A percentile compares a stretch with the other conserved stretches of the same genome.
phyloP scores from a whole-genome alignment of 92 coral and sea anemone genomes.

The Paramuricea clavata region DNA sequence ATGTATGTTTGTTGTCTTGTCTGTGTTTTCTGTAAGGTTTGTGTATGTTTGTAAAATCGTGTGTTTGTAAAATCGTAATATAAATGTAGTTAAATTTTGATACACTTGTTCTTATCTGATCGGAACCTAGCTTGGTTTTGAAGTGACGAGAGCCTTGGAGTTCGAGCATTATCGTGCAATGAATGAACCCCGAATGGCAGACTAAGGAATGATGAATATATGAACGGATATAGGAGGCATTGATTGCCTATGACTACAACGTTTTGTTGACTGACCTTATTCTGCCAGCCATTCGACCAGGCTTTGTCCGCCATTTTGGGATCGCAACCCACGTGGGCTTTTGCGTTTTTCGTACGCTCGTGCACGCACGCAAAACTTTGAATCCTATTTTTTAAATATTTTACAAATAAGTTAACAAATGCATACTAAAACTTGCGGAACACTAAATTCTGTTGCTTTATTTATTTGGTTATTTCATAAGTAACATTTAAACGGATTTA shows the following conservation, averaged over 20 bases:
- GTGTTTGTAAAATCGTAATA: slow-evolving; percentile 15
- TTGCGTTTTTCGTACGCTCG: too few relatives aligned
- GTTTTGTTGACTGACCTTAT: slow-evolving; percentile 22
- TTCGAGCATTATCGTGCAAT: slow-evolving; percentile 67
- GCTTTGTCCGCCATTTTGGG: too few relatives aligned
- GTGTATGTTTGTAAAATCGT: background rate
- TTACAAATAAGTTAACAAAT: too few relatives aligned
- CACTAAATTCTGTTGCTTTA: too few relatives aligned
- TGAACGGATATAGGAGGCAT: slow-evolving; percentile 59
- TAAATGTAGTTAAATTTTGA: slow-evolving; percentile 31
- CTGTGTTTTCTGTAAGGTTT: slow-evolving; percentile 30
- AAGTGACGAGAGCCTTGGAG: slow-evolving; percentile 81
- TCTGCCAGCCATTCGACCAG: too few relatives aligned
- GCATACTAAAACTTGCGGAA: too few relatives aligned
- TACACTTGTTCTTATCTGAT: slow-evolving; percentile 96
- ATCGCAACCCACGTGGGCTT: too few relatives aligned
- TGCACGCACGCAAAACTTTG: too few relatives aligned
- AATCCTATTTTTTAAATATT: too few relatives aligned
- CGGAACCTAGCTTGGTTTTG: slow-evolving; percentile 62
- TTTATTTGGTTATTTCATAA: too few relatives aligned
- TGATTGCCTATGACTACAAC: slow-evolving; percentile 32
- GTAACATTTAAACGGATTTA: too few relatives aligned
- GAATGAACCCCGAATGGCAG: slow-evolving; percentile 51
- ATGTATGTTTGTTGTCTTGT: background rate
- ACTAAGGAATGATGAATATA: slow-evolving; percentile 37